Evolutionary conservation across 2,888 invertebrate species (phyloP), one percentile per base, ranked within the genome.

Genomic region (Camptogramma bilineatum): DNA sequence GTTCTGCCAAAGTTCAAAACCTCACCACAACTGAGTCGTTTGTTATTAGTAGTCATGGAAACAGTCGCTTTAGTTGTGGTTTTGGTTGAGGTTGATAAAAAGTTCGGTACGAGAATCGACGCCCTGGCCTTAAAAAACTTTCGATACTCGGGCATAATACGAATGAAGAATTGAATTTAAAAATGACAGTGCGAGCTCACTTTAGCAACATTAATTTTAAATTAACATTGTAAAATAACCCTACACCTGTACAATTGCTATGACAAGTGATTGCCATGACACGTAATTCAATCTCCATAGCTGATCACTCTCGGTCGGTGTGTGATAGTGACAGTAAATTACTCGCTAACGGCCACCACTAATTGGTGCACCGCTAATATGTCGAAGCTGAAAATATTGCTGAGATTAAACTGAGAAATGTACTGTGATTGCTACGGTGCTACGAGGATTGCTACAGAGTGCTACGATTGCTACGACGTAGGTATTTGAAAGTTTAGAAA

Each of bases 261-360:
- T 19, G 5, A 1, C 10, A 7, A 5, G 5, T 9, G 16, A 39
- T 46, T 63, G 62, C 60, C 62, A 57, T 51, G 58, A 76, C 62
- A 82, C 77, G 78, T 78, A 84, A 80, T 79, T 66, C 28, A 4
- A 10, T 19, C 39, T 8, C 28, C 16, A 42, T 50, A 60, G 56
- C 64, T 57, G 69, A 73, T 77, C 74, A 64, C 72, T 71, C 73
- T 74, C 50, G 52, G 51, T 51, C 47, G 52, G 52, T 56, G 77
- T 28, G 7, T 88, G 88, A 86, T 83, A 83, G 87, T 86, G 88
- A 85, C 86, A 86, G 83, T 89, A 87, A 88, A 90, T 90, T 88
- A 88, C 89, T 83, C 73, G 84, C 81, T 85, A 87, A 89, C 89
- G 85, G 83, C 83, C 74, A 72, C 81, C 85, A 81, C 86, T 88